Evolutionary conservation across 2,797 vertebrate species (phyloP).

Genomic region (Muraenolepis orangiensis): DNA sequence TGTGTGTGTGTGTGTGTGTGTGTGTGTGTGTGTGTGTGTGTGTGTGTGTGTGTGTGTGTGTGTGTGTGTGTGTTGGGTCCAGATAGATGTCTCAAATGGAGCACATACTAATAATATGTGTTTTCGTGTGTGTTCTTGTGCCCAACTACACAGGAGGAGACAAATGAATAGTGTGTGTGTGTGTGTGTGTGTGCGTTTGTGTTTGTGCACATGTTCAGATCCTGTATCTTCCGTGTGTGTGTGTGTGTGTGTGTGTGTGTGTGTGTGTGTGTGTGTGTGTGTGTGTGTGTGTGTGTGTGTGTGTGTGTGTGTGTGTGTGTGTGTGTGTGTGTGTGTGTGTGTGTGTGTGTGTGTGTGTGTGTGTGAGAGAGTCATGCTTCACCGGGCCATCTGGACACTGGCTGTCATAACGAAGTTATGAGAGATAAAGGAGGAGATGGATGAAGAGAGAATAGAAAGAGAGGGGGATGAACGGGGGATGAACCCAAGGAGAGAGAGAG

Average conservation of each 20-base stretch:
- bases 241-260: constrained; percentile 10
- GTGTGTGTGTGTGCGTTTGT: neutral
- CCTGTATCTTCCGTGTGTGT: neutral
- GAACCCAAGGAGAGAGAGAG: constrained; percentile 1
- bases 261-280: neutral
- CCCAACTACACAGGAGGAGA: too few relatives aligned
- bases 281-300: constrained; percentile 6
- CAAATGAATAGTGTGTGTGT: too few relatives aligned
- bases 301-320: neutral
- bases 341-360: constrained; percentile 8
- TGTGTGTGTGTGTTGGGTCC: too few relatives aligned
- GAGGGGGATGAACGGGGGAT: constrained; percentile 9
- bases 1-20: too few relatives aligned
- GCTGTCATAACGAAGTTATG: too few relatives aligned
- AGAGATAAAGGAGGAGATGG: neutral
- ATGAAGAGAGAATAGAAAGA: neutral
- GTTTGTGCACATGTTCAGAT: neutral
- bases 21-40: too few relatives aligned
- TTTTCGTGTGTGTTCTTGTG: too few relatives aligned
- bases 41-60: too few relatives aligned
- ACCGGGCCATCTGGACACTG: constrained; percentile 62
- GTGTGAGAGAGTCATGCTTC: constrained; percentile 32
- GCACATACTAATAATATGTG: too few relatives aligned
- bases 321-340: constrained; percentile 2
- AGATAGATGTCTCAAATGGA: too few relatives aligned